Base-by-base conservation (phyloP, 2,888 invertebrate genomes). In the Camptogramma bilineatum region DNA sequence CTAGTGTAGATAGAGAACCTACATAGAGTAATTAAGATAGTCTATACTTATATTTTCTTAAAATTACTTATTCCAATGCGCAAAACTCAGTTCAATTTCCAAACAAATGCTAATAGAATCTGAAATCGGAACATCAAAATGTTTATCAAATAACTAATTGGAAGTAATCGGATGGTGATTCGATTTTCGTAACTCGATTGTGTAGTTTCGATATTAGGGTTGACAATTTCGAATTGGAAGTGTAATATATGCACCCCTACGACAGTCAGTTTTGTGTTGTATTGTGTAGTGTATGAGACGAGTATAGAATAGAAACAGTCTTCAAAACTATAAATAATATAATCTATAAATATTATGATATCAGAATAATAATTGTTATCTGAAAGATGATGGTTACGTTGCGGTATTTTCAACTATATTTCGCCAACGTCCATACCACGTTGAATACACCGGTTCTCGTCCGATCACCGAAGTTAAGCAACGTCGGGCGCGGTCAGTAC, bases 191-290 rank as follows among this genome's bases (percentile, higher is more conserved):
- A 78, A 53, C 87, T 88, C 85, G 85, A 88, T 87, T 88, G 86
- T 86, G 78, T 81, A 59, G 54, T 84, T 76, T 75, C 76, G 80
- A 82, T 90, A 90, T 91, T 89, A 84, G 89, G 85, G 81, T 75
- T 88, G 90, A 90, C 90, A 91, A 90, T 90, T 90, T 87, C 84
- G 83, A 90, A 91, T 91, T 90, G 90, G 87, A 87, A 84, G 78
- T 77, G 72, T 91, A 91, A 92, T 90, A 68, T 91, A 91, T 91
- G 86, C 91, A 91, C 91, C 92, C 91, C 74, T 72, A 34, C 64
- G 61, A 56, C 64, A 72, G 76, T 16, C 62, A 69, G 79, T 79
- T 77, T 76, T 73, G 65, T 56, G 63, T 4, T 9, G 5, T n/a
- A n/a, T n/a, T 16, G 9, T 9, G 18, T 56, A 46, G 50, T 62